Evolutionary conservation across 2,888 invertebrate species (phyloP), one percentile per base, ranked within the genome.

Genomic region (Eupeodes latifasciatus): DNA sequence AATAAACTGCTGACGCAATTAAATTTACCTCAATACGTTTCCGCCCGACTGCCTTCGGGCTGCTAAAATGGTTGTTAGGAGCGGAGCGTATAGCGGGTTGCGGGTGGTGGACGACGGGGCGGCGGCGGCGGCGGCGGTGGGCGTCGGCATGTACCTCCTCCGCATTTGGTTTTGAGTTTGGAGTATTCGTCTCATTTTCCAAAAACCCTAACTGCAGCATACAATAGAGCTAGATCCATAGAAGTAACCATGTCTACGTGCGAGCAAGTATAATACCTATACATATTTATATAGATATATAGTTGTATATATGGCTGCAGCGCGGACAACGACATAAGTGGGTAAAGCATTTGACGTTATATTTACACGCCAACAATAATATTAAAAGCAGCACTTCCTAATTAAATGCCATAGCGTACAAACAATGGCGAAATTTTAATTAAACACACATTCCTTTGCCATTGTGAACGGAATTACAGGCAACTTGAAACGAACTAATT

Each of bases 391-490:
- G 87, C 86, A 87, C 83, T 87, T 83, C 87, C 87, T 89, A 89
- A 87, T 89, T 88, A 89, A 89, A 87, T 89, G 84, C 87, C 89
- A 87, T 87, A 81, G 87, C 81, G 81, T 77, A 89, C 87, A 87
- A 87, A 89, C 89, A 89, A 89, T 89, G 85, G 89, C 81, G 82
- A 89, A 89, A 89, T 89, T 89, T 89, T 89, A 89, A 89, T 89
- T 89, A 89, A 89, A 89, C 89, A 89, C 89, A 89, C 89, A 89
- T 89, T 89, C 89, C 89, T 89, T 89, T 82, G 89, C 89, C 85
- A 89, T 89, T 89, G 89, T 89, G 85, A 85, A 85, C 85, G 88
- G 88, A 84, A 88, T 88, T 88, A 88, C 88, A 88, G 88, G 89
- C 81, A 89, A 89, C 89, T 89, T 89, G 89, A 89, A 89, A 85